Base-by-base conservation (phyloP, 2,888 invertebrate genomes). In the Drosophila stalkeri region DNA sequence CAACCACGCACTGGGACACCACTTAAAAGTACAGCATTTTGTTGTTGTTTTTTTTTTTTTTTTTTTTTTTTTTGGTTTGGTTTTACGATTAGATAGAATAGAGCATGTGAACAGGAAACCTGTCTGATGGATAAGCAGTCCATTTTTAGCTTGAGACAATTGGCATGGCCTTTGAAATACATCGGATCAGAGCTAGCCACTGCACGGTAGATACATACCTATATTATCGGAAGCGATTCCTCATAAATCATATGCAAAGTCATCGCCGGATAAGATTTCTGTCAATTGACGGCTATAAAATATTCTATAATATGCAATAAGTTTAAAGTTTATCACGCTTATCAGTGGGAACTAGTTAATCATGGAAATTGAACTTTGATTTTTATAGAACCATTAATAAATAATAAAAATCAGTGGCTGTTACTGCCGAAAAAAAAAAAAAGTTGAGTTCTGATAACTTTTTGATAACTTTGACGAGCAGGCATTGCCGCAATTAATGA, bases 401-500 rank as follows among this genome's bases (percentile, higher is more conserved):
- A 54, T 23, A 18, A 62, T 23, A 18, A 62, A 52, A 70, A 63
- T 60, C 70, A 73, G 47, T 72, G 41, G 60, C 49, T 44, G n/a
- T 11, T 57, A 27, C 27, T 27, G 27, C 27, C 27, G n/a, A n/a
- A 63, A 70, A 23, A 63, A 52, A 57, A 43, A 18, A 41, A 44
- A 27, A 27, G 12, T 64, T 46, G 44, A 18, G 47, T 43, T 61
- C 12, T 39, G 74, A 69, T 70, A 56, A 35, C 39, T 55, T 23
- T 35, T 33, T 46, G 73, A 86, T 86, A 77, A 52, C 75, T 77
- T 80, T 77, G 83, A 73, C 80, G 86, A 71, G 35, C 51, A 7
- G 54, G 64, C 69, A 64, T 71, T 60, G 83, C 80, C 84, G 80
- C 71, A 80, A 77, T 81, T 84, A 84, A 86, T 84, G 71, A 75